Conservation (phyloP, 2,888 invertebrate genomes). For the Ophion costatus region DNA sequence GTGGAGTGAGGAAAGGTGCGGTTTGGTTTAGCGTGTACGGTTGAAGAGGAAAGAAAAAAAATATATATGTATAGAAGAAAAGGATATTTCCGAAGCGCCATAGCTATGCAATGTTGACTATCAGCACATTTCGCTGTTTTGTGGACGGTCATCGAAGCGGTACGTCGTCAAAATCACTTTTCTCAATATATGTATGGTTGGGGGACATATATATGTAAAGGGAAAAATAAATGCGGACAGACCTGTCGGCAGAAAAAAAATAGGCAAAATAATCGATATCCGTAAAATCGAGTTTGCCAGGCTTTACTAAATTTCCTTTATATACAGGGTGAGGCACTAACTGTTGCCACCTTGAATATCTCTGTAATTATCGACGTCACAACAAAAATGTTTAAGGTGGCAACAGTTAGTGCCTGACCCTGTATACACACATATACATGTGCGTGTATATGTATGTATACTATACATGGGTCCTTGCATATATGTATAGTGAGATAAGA, state of each 20-base stretch:
- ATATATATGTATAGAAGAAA: background rate
- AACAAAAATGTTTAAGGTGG: too few species aligned
- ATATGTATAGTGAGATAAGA: constrained; percentile 14
- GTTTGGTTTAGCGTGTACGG: constrained; percentile 54
- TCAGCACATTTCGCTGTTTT: too few species aligned
- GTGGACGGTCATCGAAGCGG: too few species aligned
- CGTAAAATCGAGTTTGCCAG: constrained; percentile 80
- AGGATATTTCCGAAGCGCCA: too few species aligned
- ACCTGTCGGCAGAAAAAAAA: constrained; percentile 35
- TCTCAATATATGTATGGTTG: too few species aligned
- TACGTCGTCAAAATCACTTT: too few species aligned
- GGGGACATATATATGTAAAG: background rate
- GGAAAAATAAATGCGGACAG: constrained; percentile 11
- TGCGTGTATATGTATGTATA: background rate
- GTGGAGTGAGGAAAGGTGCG: constrained; percentile 51
- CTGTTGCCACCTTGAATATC: too few species aligned
- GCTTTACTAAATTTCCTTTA: constrained; percentile 28
- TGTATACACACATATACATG: constrained; percentile 11
- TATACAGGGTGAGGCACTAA: too few species aligned
- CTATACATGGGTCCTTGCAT: background rate
- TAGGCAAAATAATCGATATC: constrained; percentile 77
- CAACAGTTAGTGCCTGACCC: too few species aligned
- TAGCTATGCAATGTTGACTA: too few species aligned
- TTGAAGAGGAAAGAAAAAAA: constrained; percentile 46
- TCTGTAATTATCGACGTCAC: too few species aligned